Percentiles rank a stretch among this genome's conserved stretches.
These are phyloP conservation scores for Muscicapa adusta DNA, from an alignment of 2,113 vertebrate species.

Conservation along the genomic window DNA sequence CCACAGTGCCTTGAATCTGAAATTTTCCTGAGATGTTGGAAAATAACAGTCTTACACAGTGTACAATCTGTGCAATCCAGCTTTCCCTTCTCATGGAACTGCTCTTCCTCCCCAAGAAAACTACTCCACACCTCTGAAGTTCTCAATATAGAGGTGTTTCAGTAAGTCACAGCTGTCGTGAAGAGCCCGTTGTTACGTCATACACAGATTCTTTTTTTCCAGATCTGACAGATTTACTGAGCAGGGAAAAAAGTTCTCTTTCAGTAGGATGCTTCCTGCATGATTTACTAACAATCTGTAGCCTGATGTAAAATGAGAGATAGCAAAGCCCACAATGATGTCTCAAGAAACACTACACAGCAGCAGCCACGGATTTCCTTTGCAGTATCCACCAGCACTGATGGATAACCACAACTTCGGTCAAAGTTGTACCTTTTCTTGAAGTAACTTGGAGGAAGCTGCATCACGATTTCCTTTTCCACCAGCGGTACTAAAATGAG, in stretches of 20 bases:
- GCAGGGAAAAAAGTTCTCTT: neutral
- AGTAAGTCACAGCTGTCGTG: neutral
- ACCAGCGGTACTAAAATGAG: slow-evolving; percentile 91
- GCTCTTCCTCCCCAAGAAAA: neutral
- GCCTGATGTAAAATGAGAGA: neutral
- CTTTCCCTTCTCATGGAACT: neutral
- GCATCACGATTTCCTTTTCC: slow-evolving; percentile 88
- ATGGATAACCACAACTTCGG: neutral
- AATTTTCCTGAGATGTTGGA: neutral
- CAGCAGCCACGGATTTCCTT: neutral
- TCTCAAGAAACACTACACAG: neutral
- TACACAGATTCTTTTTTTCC: neutral
- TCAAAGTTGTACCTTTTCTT: slow-evolving; percentile 87
- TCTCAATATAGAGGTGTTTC: neutral
- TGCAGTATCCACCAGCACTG: neutral
- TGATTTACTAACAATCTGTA: neutral
- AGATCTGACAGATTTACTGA: neutral
- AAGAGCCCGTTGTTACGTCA: neutral
- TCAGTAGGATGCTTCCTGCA: neutral
- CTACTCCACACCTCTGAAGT: neutral
- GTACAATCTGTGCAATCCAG: neutral
- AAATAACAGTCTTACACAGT: neutral
- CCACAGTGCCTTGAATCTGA: neutral
- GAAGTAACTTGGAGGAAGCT: slow-evolving; percentile 91
- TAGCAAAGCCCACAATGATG: neutral